phyloP scores from a whole-genome alignment of 2,797 vertebrate species.

The Siniperca undulata region DNA sequence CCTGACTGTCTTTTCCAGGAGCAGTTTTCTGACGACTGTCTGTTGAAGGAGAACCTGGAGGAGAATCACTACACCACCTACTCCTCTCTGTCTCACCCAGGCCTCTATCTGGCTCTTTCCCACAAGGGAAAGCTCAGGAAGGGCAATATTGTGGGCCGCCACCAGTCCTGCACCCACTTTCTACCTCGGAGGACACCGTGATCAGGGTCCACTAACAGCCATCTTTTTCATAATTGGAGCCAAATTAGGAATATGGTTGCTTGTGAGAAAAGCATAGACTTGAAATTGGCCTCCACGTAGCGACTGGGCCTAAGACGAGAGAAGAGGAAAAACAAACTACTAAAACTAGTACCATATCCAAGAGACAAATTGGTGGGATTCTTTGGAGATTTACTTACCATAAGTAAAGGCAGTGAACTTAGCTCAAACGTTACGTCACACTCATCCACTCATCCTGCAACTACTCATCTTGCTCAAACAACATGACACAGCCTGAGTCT shows the following conservation, averaged over 20 bases:
- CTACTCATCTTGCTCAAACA: neutral
- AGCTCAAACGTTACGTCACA: neutral
- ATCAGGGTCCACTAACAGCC: conserved; percentile 1
- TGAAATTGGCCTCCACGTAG: neutral
- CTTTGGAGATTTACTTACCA: neutral
- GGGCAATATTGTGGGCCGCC: conserved; percentile 61
- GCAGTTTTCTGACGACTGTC: conserved; percentile 78
- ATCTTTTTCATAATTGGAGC: neutral
- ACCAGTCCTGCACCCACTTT: conserved; percentile 81
- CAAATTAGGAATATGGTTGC: neutral
- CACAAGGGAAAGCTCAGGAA: conserved; percentile 72
- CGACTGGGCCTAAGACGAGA: neutral
- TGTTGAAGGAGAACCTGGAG: conserved; percentile 81
- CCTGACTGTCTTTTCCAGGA: conserved; percentile 55
- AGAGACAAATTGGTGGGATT: neutral
- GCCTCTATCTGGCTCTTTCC: conserved; percentile 80
- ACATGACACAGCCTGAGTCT: neutral
- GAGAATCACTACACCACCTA: conserved; percentile 85
- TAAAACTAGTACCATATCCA: neutral
- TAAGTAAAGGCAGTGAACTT: neutral
- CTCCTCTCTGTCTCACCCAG: conserved; percentile 73
- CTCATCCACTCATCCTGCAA: neutral
- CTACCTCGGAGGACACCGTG: conserved; percentile 69
- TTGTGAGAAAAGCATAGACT: neutral
- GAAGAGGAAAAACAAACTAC: neutral